Base-by-base conservation (phyloP, 2,113 vertebrate species). In the Platysteira castanea region DNA sequence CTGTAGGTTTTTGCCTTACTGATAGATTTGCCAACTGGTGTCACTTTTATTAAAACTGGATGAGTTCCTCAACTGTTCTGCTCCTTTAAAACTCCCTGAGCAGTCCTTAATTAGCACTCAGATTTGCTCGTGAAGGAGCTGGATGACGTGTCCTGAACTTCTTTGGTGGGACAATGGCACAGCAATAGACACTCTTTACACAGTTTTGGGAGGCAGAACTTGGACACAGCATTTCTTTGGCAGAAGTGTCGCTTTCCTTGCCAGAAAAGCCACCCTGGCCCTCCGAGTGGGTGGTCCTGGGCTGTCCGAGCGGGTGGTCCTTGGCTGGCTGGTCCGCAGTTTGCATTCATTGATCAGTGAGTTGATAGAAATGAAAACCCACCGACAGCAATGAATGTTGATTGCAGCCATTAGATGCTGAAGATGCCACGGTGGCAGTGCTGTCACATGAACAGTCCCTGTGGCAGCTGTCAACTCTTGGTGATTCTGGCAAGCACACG, bases 301-400 rank as follows among this genome's bases (percentile, higher is more conserved):
- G 64, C 37, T 15, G 44, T 2, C 0, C 0, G 20, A 9, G 50
- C 9, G 6, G 60, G 49, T 13, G 53, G 64, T 23, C 83, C 92
- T 81, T 44, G n/a, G 97, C 73, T 93, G 76, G 97, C 98, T 98
- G 98, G 98, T 99, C 99, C 99, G 99, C 99, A 99, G 99, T 99
- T 99, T 99, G 98, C 99, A 99, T 99, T 99, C 99, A 99, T 99
- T 98, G 99, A 98, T 99, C 99, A 99, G 99, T 99, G 99, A 99
- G 99, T 99, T 99, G 97, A 97, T 97, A 97, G 93, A 84, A 96
- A 97, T 50, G 91, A 95, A 99, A 99, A 99, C 99, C 99, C 99
- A 99, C 99, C 99, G 99, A 99, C 99, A 99, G 99, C 99, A 99
- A 99, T 99, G 99, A 99, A 99, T 99, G 99, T 99, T 99, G 99